Conservation (phyloP, 2,888 invertebrate genomes). For the Nephrotoma appendiculata region DNA sequence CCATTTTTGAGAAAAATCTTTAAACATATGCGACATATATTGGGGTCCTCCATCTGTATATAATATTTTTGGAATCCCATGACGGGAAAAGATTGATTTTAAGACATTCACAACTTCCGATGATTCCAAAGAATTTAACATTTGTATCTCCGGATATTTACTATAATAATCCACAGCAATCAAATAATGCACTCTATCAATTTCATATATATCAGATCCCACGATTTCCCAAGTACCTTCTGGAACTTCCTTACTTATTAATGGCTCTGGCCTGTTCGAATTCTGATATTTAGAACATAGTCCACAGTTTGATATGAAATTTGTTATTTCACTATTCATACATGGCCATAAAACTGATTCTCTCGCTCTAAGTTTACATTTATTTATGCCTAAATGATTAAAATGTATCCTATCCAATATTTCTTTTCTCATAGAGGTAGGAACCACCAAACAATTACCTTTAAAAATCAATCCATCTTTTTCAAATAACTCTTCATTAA, state of each 20-base stretch:
- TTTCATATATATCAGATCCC: conserved; percentile 7
- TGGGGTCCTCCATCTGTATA: conserved; percentile 14
- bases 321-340: neutral
- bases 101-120: conserved; percentile 10
- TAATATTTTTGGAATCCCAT: conserved; percentile 12
- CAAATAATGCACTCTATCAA: conserved; percentile 3
- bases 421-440: conserved; percentile 3
- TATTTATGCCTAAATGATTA: neutral
- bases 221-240: conserved; percentile 6
- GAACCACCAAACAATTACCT: conserved; percentile 8
- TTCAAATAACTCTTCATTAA: conserved; percentile 9
- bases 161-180: conserved; percentile 14
- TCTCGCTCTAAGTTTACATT: neutral
- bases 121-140: conserved; percentile 8
- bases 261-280: neutral
- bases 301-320: neutral
- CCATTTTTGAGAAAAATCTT: conserved; percentile 11
- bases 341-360: neutral
- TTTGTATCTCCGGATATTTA: conserved; percentile 13
- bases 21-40: conserved; percentile 11
- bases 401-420: neutral
- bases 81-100: conserved; percentile 13
- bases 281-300: neutral
- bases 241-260: neutral
- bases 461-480: conserved; percentile 11